A percentile compares a stretch with the other conserved stretches of the same genome.
Conservation (phyloP, 2,113 vertebrate genomes). For the Sciurus niger region DNA sequence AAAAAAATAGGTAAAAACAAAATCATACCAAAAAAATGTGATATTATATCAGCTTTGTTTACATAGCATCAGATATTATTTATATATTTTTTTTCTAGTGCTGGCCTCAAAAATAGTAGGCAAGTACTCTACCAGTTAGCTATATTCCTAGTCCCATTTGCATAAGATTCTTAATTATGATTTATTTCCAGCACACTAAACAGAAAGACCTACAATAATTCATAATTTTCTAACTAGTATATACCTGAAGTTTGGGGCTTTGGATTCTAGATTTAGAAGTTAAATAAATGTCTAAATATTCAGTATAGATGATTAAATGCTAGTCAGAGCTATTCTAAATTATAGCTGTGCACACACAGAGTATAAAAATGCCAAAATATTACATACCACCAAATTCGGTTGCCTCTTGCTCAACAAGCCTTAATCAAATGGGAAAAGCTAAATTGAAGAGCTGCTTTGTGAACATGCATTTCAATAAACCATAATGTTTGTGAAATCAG, state of each 20-base stretch:
- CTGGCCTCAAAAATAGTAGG: background rate
- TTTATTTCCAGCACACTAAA: background rate
- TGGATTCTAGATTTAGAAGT: constrained; percentile 37
- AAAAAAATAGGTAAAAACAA: background rate
- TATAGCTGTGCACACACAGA: constrained; percentile 43
- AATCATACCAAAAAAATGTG: background rate
- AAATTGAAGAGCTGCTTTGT: constrained; percentile 77
- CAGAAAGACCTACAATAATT: background rate
- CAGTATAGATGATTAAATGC: constrained; percentile 66
- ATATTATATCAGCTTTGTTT: background rate
- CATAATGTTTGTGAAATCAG: constrained; percentile 76
- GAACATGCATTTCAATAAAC: constrained; percentile 77
- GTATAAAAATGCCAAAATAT: constrained; percentile 71
- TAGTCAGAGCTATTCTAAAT: constrained; percentile 70
- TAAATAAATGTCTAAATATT: constrained; percentile 59
- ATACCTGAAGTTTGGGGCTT: background rate
- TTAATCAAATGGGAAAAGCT: constrained; percentile 80
- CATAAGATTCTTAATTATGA: background rate
- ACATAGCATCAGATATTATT: background rate
- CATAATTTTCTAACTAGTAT: background rate
- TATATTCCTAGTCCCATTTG: background rate
- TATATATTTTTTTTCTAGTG: background rate
- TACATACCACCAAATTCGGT: constrained; percentile 64
- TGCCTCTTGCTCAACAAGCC: constrained; percentile 69
- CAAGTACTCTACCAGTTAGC: background rate